Conservation (phyloP, 2,888 invertebrate species). For the Metacarcinus magister region DNA sequence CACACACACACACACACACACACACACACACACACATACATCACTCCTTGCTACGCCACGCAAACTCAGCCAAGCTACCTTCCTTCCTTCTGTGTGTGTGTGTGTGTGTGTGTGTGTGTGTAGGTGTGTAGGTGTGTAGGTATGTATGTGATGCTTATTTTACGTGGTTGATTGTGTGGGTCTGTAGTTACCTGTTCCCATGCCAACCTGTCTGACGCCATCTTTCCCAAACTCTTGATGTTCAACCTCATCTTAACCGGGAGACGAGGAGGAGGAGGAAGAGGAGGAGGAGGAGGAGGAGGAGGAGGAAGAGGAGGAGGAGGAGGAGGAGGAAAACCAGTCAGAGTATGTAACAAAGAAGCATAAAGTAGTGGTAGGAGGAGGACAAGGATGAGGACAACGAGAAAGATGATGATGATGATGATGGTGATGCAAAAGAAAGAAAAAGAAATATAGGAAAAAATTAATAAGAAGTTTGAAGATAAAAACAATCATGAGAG, state of each 20-base stretch:
- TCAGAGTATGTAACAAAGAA: slow-evolving; percentile 36
- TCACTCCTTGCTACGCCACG: neutral
- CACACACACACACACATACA: neutral
- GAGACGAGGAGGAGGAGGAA: neutral
- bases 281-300: no score
- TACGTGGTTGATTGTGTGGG: no score
- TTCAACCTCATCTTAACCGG: neutral
- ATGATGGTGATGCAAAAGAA: neutral
- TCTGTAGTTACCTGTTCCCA: slow-evolving; percentile 10
- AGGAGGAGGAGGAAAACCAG: slow-evolving; percentile 12
- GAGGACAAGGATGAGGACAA: neutral
- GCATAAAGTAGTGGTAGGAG: neutral
- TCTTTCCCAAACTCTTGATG: neutral
- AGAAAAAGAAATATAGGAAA: neutral
- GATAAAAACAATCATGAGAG: neutral
- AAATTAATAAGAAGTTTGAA: neutral
- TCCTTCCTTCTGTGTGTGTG: neutral
- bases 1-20: slow-evolving; percentile 18
- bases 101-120: slow-evolving; percentile 46
- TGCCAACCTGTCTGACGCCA: slow-evolving; percentile 36
- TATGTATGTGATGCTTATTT: neutral
- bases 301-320: neutral
- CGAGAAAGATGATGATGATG: neutral
- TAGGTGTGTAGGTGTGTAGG: slow-evolving; percentile 2
- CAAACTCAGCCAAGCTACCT: neutral